Percentiles rank a stretch among this genome's conserved stretches.
Conservation (phyloP, 2,113 vertebrate genomes). For the Xiphophorus maculatus region DNA sequence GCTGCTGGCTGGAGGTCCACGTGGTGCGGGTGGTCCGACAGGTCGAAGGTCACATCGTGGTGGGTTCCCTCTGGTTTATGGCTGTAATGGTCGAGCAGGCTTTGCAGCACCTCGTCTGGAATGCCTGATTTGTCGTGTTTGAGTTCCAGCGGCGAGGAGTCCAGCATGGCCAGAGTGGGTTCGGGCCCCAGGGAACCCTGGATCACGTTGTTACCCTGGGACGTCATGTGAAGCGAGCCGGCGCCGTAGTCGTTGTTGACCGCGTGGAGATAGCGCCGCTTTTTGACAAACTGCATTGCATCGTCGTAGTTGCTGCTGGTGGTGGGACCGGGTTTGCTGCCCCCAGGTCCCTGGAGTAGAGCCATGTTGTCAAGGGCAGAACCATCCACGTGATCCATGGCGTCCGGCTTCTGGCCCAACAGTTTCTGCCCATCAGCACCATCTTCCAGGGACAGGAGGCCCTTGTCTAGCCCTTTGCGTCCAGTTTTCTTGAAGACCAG, state of each 20-base stretch:
- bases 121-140: slow-evolving; percentile 99
- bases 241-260: slow-evolving; percentile 91
- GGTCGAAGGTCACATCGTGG: slow-evolving; percentile 94
- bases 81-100: slow-evolving; percentile 96
- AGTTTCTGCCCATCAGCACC: slow-evolving; percentile 83
- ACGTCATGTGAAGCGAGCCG: slow-evolving; percentile 88
- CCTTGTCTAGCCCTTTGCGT: slow-evolving; percentile 89
- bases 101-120: slow-evolving; percentile 98
- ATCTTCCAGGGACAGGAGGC: slow-evolving; percentile 86
- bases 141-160: slow-evolving; percentile 89
- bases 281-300: slow-evolving; percentile 99
- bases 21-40: slow-evolving; percentile 88
- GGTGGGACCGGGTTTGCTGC: slow-evolving; percentile 86
- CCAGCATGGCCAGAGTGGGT: slow-evolving; percentile 91
- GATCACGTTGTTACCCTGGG: slow-evolving; percentile 89
- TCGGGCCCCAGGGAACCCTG: slow-evolving; percentile 93
- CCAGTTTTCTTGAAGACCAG: slow-evolving; percentile 91
- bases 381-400: slow-evolving; percentile 84
- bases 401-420: slow-evolving; percentile 85
- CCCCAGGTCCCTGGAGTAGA: slow-evolving; percentile 87
- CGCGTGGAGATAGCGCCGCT: slow-evolving; percentile 95
- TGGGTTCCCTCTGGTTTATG: slow-evolving; percentile 89
- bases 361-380: slow-evolving; percentile 85
- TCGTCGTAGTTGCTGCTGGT: slow-evolving; percentile 97
- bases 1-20: slow-evolving; percentile 92